These are phyloP conservation scores for pig (Sus scrofa) DNA, from an alignment of 2,113 vertebrate genomes.

Conservation along the genomic window DNA sequence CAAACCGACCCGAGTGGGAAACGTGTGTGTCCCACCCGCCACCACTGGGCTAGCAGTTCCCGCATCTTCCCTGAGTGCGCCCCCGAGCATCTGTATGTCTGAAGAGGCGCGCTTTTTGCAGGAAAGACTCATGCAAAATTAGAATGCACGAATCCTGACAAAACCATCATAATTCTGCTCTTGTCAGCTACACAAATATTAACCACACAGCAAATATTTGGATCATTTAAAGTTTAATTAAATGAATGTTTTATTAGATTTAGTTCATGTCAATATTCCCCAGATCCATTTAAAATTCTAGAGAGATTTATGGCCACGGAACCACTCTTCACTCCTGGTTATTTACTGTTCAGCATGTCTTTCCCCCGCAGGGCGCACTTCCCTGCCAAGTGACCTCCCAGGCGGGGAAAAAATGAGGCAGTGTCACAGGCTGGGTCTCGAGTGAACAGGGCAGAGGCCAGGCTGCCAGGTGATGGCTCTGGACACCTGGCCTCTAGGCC, in stretches of 20 bases:
- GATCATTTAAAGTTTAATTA: conserved; percentile 81
- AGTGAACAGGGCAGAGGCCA: neutral
- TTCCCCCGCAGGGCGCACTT: neutral
- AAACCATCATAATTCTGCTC: conserved; percentile 61
- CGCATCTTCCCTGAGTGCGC: rapidly evolving
- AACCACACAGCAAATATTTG: conserved; percentile 81
- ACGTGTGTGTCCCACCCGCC: neutral
- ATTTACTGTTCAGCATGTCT: neutral
- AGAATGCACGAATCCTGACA: neutral
- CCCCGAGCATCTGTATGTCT: neutral
- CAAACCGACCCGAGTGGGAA: rapidly evolving
- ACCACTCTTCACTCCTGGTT: neutral
- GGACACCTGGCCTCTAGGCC: neutral
- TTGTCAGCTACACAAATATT: conserved; percentile 71
- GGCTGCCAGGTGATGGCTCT: neutral
- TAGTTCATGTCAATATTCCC: conserved; percentile 77
- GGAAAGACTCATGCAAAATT: neutral
- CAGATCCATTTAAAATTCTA: conserved; percentile 69
- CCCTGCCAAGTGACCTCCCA: neutral
- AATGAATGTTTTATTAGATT: conserved; percentile 81
- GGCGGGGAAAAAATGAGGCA: neutral
- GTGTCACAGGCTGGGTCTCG: rapidly evolving
- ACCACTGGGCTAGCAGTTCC: rapidly evolving
- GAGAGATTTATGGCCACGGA: conserved; percentile 45
- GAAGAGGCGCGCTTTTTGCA: neutral